These are phyloP conservation scores for Ellobium chinense DNA, from an alignment of 2,888 invertebrate species.

Conservation along the genomic window DNA sequence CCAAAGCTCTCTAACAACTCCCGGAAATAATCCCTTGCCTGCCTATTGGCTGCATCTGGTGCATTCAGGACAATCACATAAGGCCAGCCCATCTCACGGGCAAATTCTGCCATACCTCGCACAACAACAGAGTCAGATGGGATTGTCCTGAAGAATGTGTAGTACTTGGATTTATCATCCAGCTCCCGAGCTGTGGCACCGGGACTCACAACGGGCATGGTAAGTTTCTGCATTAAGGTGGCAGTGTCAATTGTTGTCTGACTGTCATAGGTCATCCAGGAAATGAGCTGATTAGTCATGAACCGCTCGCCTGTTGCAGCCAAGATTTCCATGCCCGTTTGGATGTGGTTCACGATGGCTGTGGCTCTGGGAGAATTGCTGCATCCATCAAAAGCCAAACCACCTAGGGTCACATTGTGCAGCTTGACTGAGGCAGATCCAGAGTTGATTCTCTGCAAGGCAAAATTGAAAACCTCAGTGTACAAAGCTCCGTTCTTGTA, in stretches of 20 bases:
- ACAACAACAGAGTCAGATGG: conserved; percentile 65
- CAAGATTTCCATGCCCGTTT: conserved; percentile 53
- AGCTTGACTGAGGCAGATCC: conserved; percentile 49
- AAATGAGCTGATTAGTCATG: conserved; percentile 51
- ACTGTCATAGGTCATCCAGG: conserved; percentile 71
- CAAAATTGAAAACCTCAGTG: conserved; percentile 72
- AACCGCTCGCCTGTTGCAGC: conserved; percentile 12
- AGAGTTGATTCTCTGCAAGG: conserved; percentile 66
- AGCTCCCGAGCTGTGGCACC: conserved; percentile 67
- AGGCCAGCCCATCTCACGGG: conserved; percentile 61
- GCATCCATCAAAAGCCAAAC: conserved; percentile 73
- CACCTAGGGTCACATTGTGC: conserved; percentile 66
- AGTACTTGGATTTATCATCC: conserved; percentile 59
- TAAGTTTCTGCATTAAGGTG: conserved; percentile 70
- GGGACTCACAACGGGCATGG: conserved; percentile 80
- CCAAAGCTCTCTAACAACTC: conserved; percentile 54
- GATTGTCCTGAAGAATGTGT: conserved; percentile 72
- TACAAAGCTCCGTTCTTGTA: conserved; percentile 68
- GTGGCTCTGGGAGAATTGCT: conserved; percentile 60
- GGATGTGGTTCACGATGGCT: conserved; percentile 65
- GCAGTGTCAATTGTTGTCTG: conserved; percentile 66
- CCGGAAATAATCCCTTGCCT: conserved; percentile 59
- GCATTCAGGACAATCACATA: conserved; percentile 71
- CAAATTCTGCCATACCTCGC: conserved; percentile 66
- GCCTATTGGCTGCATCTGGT: conserved; percentile 63